Base-by-base conservation (phyloP, 2,797 vertebrate species). In the Bradypus variegatus region DNA sequence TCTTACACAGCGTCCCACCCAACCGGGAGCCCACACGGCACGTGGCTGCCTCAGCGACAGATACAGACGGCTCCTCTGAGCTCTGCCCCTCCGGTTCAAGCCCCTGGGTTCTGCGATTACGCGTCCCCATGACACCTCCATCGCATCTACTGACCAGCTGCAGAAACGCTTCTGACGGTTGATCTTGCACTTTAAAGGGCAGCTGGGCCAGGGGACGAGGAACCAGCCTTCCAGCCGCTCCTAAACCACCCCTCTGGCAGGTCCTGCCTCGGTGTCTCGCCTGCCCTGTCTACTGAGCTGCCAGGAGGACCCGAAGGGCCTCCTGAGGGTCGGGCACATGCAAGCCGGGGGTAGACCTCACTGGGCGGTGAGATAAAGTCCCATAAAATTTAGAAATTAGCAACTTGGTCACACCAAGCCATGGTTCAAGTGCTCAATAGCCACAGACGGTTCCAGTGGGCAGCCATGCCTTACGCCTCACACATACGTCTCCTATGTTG, bases 401-500 rank as follows among this genome's bases (percentile, higher is more conserved):
- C 23, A 79, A 8, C 48, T 75, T 12, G 8, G 45, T 60, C 38
- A 53, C 53, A 41, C 3, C 6, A 6, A 67, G 4, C 50, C 38
- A 50, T 55, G 33, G 48, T 53, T 18, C 38, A 23, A 13, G 27
- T 25, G 25, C 27, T 36, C 48, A 11, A 8, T 4, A 67, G 70
- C 45, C 62, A 55, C 16, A 45, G 62, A 5, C 14, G 1, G 9
- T 6, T 31, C 31, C 55, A 41, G 19, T 14, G 21, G n/a, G 55
- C 36, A 64, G 62, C 27, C 12, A 19, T 8, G 31, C 45, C 27
- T 23, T 38, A 62, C 4, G 16, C 36, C 45, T 21, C 31, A 25
- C 7, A 1, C 8, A 27, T 36, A 3, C 1, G 2, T 70, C 69
- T n/a, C 18, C 12, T 36, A 1, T 2, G 15, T 55, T 31, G 5